Evolutionary conservation across 2,113 vertebrate species (phyloP).

Genomic region (Ctenodactylus gundi): DNA sequence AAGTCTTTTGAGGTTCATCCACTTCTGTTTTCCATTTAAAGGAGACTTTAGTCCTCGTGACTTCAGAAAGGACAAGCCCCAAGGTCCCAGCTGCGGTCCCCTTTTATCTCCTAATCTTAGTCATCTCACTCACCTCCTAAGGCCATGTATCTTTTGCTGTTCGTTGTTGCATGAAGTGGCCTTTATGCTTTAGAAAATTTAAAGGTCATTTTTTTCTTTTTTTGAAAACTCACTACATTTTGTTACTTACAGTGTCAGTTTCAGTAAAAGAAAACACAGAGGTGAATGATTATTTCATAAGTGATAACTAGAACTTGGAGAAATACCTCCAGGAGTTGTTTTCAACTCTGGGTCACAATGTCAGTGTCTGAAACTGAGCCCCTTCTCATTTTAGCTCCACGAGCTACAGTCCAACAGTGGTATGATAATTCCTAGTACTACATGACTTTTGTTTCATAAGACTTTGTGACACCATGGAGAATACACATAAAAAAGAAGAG

Average conservation of each 20-base stretch:
- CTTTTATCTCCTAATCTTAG: conserved; percentile 67
- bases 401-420: conserved; percentile 2
- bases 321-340: conserved; percentile 48
- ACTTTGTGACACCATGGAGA: conserved; percentile 40
- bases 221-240: conserved; percentile 78
- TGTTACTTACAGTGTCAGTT: conserved; percentile 78
- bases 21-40: conserved; percentile 51
- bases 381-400: conserved; percentile 30
- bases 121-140: conserved; percentile 73
- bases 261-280: conserved; percentile 76
- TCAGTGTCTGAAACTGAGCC: conserved; percentile 56
- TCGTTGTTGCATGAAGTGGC: conserved; percentile 65
- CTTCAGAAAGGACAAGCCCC: conserved; percentile 47
- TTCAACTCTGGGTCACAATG: conserved; percentile 53
- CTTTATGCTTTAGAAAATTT: conserved; percentile 80
- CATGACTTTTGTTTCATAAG: background rate
- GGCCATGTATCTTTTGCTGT: conserved; percentile 61
- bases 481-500: background rate
- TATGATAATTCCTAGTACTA: background rate
- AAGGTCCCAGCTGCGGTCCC: conserved; percentile 44
- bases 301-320: conserved; percentile 67
- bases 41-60: conserved; percentile 36
- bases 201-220: conserved; percentile 82
- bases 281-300: conserved; percentile 70
- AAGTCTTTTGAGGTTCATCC: conserved; percentile 47